Conservation (phyloP, 2,797 vertebrate genomes). For the Oceanodroma leucorhoa region DNA sequence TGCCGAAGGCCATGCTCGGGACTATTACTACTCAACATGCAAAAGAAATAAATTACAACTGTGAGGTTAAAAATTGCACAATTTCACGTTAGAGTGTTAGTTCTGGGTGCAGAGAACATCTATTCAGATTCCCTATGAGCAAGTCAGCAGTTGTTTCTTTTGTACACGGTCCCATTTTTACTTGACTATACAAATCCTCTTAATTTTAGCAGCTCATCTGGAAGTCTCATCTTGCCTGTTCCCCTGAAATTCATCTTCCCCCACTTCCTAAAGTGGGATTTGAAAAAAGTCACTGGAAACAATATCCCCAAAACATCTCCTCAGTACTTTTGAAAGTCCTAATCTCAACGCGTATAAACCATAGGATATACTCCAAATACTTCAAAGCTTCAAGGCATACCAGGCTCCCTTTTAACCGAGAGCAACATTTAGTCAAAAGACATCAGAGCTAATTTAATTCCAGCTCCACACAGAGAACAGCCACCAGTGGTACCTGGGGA, state of each 20-base stretch:
- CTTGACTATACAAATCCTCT: slow-evolving; percentile 54
- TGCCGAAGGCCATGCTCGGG: not conserved
- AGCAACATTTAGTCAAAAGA: not conserved
- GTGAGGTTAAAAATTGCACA: slow-evolving; percentile 36
- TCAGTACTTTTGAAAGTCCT: not conserved
- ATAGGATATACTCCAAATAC: not conserved
- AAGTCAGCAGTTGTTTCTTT: slow-evolving; percentile 58
- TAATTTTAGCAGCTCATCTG: slow-evolving; percentile 41
- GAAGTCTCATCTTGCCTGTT: slow-evolving; percentile 41
- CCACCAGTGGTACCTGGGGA: not conserved
- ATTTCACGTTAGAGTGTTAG: not conserved
- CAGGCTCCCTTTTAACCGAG: not conserved
- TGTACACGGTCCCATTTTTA: slow-evolving; percentile 4
- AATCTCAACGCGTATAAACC: not conserved
- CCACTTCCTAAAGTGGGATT: not conserved
- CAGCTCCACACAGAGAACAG: not conserved
- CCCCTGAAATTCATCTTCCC: slow-evolving; percentile 28
- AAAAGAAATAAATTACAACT: slow-evolving; percentile 14
- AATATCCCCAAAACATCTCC: not conserved
- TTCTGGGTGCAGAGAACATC: slow-evolving; percentile 23
- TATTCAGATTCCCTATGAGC: slow-evolving; percentile 17
- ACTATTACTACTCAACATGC: not conserved
- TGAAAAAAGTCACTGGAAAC: slow-evolving; percentile 11
- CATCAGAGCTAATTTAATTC: not conserved
- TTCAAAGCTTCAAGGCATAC: not conserved